Base-by-base conservation (phyloP, 2,113 vertebrate genomes). In the Eurystomus gularis region DNA sequence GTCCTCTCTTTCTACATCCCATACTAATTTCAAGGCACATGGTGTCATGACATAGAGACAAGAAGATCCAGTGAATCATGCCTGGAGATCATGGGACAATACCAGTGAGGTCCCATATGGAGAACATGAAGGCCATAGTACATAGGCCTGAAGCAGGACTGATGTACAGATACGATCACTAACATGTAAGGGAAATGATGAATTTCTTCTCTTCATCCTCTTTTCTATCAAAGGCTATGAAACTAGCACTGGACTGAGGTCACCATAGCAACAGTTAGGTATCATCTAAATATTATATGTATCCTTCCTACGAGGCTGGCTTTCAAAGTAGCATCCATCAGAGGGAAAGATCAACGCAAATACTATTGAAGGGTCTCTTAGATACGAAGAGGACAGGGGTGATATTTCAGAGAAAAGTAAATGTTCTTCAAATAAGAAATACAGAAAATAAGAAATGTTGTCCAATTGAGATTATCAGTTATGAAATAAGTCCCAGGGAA, bases 251-350 rank as follows among this genome's bases (percentile, higher is more conserved):
- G 82, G 93, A 90, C 85, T 80, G 78, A 92, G 92, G 94, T 96
- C 96, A 97, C 96, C 96, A 95, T 94, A 86, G 94, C 94, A 97
- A 97, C 93, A n/a, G 42, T 29, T 35, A 55, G 84, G 28, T 75
- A 94, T 66, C 90, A 33, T 83, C 72, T 73, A 33, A 93, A 88
- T 5, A 6, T 70, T 60, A 25, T 73, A 21, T 54, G 40, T 26
- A 62, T 58, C 61, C n/a, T 90, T 82, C 48, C 62, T 77, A 28
- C 4, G 42, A 88, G 66, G 16, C 46, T 85, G 70, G 37, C 49
- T 88, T 62, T 42, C 82, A 73, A 37, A 62, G 78, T 23, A 90
- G 20, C 66, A 94, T 90, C 87, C 78, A 52, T 78, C 85, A 90
- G 66, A 70, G 40, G 12, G 9, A 8, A 62, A 68, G 40, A 73